Evolutionary conservation across 2,888 invertebrate genomes (phyloP), one percentile per base, ranked within the genome.

Genomic region (Acleris cristana): DNA sequence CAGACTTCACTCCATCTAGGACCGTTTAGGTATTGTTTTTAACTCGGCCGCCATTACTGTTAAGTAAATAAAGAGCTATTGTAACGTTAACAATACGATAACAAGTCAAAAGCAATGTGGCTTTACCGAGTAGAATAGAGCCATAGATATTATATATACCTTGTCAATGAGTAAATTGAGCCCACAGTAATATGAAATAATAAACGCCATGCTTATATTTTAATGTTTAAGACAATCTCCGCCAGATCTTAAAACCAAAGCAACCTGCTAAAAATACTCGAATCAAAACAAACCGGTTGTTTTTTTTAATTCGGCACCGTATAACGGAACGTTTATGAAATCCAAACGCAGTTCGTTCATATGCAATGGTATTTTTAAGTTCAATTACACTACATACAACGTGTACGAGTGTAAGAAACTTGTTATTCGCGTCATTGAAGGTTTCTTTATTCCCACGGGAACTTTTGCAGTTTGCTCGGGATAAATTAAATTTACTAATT

Each of bases 221-320:
- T 48, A 18, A 16, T 8, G 40, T 40, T 12, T 40, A 61, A 61
- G 44, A 30, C 18, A 34, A 14, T 34, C 40, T 40, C 56, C 21
- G 54, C 18, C 54, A 55, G 48, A 48, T 65, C 60, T 23, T 60
- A 21, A 49, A 55, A 65, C 56, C 60, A 51, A 61, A 65, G 53
- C 54, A 40, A 59, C 55, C 65, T 61, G 60, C 65, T 65, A 65
- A 65, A 65, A 65, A 65, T 61, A 65, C 65, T 56, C 51, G 21
- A 23, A 52, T 51, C 60, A 55, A 61, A 65, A 60, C 23, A 60
- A 61, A 65, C 65, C 51, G 30, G 65, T 55, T 64, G 55, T 51
- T 65, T 65, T 34, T 65, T 65, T 18, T 7, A 49, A 65, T 65
- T 60, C 55, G 54, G 48, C 57, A 57, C 45, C 52, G 34, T 23